Conservation (phyloP, 64 coral and sea anemone species). For the Acropora tenuis region DNA sequence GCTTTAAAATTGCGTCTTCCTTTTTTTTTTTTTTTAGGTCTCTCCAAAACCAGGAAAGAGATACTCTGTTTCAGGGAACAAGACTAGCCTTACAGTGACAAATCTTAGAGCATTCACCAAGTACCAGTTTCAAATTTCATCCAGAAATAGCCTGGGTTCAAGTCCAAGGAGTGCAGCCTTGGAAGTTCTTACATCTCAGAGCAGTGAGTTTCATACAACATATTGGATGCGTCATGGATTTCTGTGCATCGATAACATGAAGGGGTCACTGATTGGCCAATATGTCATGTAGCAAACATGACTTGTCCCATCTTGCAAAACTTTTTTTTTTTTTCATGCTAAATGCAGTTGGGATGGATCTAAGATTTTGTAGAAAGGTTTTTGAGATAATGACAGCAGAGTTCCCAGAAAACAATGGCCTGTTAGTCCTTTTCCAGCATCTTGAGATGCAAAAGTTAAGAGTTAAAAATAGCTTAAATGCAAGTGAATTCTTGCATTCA, state of each 20-base stretch:
- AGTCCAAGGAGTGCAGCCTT: background rate
- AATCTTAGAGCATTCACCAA: conserved; percentile 17
- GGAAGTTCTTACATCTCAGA: background rate
- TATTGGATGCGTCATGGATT: no score
- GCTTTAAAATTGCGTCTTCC: background rate
- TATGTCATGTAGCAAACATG: no score
- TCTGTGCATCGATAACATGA: no score
- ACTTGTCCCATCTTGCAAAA: no score
- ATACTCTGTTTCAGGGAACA: background rate
- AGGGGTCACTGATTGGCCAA: no score
- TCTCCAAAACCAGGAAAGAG: background rate
- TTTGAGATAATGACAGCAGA: background rate
- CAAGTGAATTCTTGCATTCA: no score
- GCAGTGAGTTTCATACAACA: conserved; percentile 14
- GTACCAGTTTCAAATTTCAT: conserved; percentile 30
- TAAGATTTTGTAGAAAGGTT: background rate
- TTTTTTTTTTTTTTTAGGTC: background rate
- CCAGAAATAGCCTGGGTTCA: conserved; percentile 31
- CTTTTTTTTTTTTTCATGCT: no score
- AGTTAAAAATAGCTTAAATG: no score
- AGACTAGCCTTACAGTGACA: background rate
- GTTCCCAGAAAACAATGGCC: background rate
- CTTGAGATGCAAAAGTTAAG: background rate
- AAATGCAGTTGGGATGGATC: no score
- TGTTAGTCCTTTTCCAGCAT: background rate